phyloP scores from a whole-genome alignment of 2,113 vertebrate species.

The Triplophysa dalaica region DNA sequence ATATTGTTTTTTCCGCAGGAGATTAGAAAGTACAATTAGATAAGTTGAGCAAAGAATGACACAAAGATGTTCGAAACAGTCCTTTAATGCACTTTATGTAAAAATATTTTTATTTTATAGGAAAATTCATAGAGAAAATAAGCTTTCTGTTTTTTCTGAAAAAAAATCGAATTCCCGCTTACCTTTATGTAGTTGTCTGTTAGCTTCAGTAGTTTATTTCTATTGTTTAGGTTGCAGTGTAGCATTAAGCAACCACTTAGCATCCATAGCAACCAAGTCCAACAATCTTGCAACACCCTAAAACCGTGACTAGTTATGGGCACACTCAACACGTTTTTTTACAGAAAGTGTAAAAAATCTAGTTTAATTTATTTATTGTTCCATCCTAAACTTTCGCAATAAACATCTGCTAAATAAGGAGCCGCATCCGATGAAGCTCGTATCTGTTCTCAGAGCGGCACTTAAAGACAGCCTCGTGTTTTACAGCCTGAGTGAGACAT shows the following conservation, averaged over 20 bases:
- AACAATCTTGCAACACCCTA: not conserved
- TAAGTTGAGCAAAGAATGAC: not conserved
- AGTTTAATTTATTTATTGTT: not conserved
- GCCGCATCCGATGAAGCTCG: not conserved
- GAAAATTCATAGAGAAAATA: no score
- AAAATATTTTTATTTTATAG: no score
- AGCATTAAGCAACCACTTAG: no score
- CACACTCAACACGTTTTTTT: not conserved
- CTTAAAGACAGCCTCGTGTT: conserved; percentile 2
- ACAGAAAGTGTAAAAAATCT: not conserved
- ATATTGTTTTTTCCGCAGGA: not conserved
- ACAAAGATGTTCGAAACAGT: not conserved
- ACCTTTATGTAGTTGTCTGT: no score
- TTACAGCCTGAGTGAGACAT: conserved; percentile 10
- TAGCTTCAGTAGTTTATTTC: no score
- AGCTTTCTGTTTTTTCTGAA: no score
- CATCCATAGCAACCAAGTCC: not conserved
- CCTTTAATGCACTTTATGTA: no score
- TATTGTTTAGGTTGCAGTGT: no score
- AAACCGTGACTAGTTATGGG: not conserved
- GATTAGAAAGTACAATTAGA: not conserved
- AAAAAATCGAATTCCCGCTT: no score
- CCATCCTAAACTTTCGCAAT: not conserved
- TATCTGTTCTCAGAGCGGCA: conserved; percentile 17
- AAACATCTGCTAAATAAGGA: not conserved